phyloP scores from a whole-genome alignment of 2,113 vertebrate species.

The Caranx ignobilis region DNA sequence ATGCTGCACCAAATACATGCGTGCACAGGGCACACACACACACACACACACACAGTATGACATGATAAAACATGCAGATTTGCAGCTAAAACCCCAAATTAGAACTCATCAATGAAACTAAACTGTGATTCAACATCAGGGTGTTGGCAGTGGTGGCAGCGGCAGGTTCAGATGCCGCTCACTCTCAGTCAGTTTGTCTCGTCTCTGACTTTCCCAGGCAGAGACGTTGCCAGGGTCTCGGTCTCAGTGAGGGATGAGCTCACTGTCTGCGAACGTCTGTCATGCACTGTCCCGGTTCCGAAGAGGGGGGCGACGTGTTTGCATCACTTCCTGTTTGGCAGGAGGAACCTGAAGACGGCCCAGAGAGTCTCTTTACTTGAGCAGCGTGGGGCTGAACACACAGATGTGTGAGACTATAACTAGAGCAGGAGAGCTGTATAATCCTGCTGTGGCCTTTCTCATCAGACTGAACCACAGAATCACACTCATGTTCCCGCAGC shows the following conservation, averaged over 20 bases:
- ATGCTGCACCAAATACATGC: conserved; percentile 19
- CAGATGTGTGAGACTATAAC: conserved; percentile 13
- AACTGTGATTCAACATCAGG: conserved; percentile 54
- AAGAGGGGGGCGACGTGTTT: conserved; percentile 36
- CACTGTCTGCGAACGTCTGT: conserved; percentile 43
- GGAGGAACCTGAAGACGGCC: conserved; percentile 13
- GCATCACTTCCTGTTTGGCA: conserved; percentile 57
- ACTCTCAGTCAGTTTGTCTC: conserved; percentile 5
- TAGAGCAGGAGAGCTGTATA: background rate
- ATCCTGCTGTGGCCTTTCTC: background rate
- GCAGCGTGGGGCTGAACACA: background rate
- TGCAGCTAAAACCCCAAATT: conserved; percentile 56
- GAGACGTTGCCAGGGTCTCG: conserved; percentile 25
- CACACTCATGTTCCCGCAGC: conserved; percentile 5
- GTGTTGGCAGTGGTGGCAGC: conserved; percentile 26
- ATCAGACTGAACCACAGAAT: background rate
- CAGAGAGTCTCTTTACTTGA: conserved; percentile 5
- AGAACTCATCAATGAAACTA: conserved; percentile 33
- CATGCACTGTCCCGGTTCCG: conserved; percentile 32
- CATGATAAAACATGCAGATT: conserved; percentile 55
- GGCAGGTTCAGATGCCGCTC: conserved; percentile 19
- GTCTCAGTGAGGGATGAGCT: conserved; percentile 56
- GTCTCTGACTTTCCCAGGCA: conserved; percentile 29
- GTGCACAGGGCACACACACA: conserved; percentile 4
- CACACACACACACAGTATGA: conserved; percentile 29